Evolutionary conservation across 2,113 vertebrate genomes (phyloP).

Genomic region (Ceuthmochares aereus): DNA sequence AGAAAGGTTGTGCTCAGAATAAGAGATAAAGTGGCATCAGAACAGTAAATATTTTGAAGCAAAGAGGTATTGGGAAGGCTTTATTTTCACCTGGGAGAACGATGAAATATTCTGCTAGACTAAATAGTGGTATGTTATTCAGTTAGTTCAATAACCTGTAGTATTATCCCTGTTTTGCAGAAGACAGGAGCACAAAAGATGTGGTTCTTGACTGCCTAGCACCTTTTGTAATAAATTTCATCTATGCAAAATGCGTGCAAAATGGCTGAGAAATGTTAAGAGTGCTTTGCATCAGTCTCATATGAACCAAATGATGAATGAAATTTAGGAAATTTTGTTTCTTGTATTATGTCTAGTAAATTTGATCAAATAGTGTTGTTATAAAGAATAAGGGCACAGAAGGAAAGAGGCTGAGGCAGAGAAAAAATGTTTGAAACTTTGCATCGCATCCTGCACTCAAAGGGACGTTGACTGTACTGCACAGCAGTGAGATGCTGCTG

Average conservation of each 20-base stretch:
- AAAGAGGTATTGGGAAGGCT: neutral
- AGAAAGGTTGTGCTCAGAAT: neutral
- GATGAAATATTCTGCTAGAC: neutral
- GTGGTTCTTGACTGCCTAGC: neutral
- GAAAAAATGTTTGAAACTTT: neutral
- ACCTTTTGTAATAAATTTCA: conserved; percentile 32
- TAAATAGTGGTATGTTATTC: conserved; percentile 27
- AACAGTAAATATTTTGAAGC: conserved; percentile 37
- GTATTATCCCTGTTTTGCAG: conserved; percentile 33
- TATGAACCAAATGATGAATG: neutral
- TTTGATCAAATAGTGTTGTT: neutral
- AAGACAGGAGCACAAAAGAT: conserved; percentile 39
- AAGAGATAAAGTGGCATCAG: neutral
- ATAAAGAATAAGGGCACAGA: neutral
- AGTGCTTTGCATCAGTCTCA: neutral
- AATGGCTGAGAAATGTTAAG: conserved; percentile 8
- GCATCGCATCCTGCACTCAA: fast-evolving
- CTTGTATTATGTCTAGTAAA: neutral
- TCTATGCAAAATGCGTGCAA: conserved; percentile 13
- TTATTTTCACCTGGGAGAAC: conserved; percentile 24
- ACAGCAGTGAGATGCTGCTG: neutral
- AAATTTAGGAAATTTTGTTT: neutral
- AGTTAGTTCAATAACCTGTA: conserved; percentile 21
- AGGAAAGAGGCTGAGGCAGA: neutral
- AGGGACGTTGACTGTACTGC: fast-evolving